A percentile compares a stretch with the other conserved stretches of the same genome.
Conservation (phyloP, 2,888 invertebrate species). For the Sericinus montela region DNA sequence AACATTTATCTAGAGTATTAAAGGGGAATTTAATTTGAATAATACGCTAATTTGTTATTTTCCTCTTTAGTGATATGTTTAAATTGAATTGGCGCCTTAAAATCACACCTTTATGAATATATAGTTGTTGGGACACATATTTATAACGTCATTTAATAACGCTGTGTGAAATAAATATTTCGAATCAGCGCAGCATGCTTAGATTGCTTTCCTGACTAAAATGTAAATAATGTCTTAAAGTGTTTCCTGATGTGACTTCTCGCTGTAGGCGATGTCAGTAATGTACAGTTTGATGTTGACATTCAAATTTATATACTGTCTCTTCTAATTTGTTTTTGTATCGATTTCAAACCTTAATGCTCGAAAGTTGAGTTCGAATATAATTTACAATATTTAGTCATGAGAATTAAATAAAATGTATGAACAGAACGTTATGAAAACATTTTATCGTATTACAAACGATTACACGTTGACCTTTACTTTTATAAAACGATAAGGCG, state of each 20-base stretch:
- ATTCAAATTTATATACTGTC: constrained; percentile 31
- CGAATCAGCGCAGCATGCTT: constrained; percentile 24
- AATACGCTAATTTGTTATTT: too few species aligned
- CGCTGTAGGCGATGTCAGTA: constrained; percentile 54
- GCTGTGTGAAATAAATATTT: constrained; percentile 3
- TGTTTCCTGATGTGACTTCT: constrained; percentile 53
- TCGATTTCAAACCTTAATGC: constrained; percentile 43
- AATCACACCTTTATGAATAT: constrained; percentile 6
- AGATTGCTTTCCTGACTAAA: constrained; percentile 26
- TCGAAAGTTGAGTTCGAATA: constrained; percentile 38
- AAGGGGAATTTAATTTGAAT: too few species aligned
- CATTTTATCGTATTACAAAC: constrained; percentile 47
- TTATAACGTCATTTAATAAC: constrained; percentile 16
- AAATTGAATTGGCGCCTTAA: constrained; percentile 2
- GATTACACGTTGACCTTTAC: constrained; percentile 45
- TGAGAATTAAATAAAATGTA: constrained; percentile 52
- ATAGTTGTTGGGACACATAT: background rate
- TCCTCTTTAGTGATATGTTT: too few species aligned
- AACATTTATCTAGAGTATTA: too few species aligned
- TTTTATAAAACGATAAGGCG: constrained; percentile 38
- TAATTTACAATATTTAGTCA: constrained; percentile 55
- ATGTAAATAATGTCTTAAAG: constrained; percentile 53
- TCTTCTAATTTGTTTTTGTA: constrained; percentile 44
- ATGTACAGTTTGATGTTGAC: constrained; percentile 31
- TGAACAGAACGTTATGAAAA: constrained; percentile 42